Conservation (phyloP, 2,888 invertebrate species). For the Acrobasis consociella region DNA sequence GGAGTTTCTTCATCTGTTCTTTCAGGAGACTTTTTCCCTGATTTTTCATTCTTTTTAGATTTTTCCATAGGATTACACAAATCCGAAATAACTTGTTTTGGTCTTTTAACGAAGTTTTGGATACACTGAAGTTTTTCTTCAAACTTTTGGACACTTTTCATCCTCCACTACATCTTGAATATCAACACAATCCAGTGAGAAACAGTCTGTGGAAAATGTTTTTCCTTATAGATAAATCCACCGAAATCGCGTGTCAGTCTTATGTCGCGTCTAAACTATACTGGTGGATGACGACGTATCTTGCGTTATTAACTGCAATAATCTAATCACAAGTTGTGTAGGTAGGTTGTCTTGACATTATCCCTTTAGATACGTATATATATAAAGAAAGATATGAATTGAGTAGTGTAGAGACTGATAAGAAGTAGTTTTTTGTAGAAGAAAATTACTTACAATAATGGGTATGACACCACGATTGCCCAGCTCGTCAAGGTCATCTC, state of each 20-base stretch:
- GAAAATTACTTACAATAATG: no score
- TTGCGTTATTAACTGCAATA: slow-evolving; percentile 24
- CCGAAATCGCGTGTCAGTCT: slow-evolving; percentile 1
- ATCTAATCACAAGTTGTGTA: slow-evolving; percentile 16
- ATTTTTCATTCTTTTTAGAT: neutral
- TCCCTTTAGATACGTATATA: neutral
- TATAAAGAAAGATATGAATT: neutral
- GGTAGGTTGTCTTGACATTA: neutral
- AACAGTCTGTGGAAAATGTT: neutral
- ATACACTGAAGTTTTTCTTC: neutral
- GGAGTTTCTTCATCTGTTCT: neutral
- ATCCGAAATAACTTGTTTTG: neutral
- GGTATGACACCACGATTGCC: no score
- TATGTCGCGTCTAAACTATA: neutral
- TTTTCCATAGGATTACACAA: slow-evolving; percentile 1
- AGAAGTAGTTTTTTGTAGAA: neutral
- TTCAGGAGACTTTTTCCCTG: neutral
- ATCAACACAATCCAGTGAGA: neutral
- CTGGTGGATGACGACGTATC: slow-evolving; percentile 2
- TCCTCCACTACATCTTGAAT: neutral
- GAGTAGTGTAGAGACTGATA: neutral
- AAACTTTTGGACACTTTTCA: slow-evolving; percentile 1
- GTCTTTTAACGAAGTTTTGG: neutral
- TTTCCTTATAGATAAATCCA: slow-evolving; percentile 12
- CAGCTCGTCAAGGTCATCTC: no score